Percentiles rank a stretch among this genome's conserved stretches.
Evolutionary conservation across 2,113 vertebrate species (phyloP).

Genomic region (Proteles cristata): DNA sequence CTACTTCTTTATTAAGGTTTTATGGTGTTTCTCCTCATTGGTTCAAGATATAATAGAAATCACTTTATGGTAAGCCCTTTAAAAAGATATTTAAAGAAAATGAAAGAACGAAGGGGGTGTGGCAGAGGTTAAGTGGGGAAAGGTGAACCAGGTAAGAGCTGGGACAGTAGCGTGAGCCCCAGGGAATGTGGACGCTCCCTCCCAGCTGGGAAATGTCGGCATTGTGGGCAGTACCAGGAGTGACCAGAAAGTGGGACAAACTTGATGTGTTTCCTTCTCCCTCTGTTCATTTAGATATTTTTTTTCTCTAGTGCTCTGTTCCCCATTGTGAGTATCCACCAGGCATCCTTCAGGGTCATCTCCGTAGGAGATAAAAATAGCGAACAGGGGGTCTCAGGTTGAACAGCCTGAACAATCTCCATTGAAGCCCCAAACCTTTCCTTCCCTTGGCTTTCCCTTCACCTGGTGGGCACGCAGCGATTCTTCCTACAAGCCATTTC

Average conservation of each 20-base stretch:
- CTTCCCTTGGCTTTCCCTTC: too few species aligned
- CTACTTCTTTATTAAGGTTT: background rate
- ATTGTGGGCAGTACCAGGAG: background rate
- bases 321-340: background rate
- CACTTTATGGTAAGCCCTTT: background rate
- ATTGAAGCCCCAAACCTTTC: background rate
- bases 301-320: background rate
- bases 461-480: background rate
- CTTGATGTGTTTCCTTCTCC: background rate
- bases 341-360: background rate
- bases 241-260: too few species aligned
- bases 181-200: accelerated
- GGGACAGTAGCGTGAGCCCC: accelerated
- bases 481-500: background rate
- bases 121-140: background rate
- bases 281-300: background rate
- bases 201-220: accelerated
- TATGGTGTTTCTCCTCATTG: background rate
- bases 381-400: accelerated
- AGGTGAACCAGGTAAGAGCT: background rate
- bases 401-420: accelerated
- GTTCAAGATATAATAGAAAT: background rate
- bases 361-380: background rate
- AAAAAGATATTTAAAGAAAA: background rate
- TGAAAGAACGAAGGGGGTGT: background rate